These are phyloP conservation scores for Phrynocephalus vlangalii DNA, from an alignment of 2,797 vertebrate species.

Conservation along the genomic window DNA sequence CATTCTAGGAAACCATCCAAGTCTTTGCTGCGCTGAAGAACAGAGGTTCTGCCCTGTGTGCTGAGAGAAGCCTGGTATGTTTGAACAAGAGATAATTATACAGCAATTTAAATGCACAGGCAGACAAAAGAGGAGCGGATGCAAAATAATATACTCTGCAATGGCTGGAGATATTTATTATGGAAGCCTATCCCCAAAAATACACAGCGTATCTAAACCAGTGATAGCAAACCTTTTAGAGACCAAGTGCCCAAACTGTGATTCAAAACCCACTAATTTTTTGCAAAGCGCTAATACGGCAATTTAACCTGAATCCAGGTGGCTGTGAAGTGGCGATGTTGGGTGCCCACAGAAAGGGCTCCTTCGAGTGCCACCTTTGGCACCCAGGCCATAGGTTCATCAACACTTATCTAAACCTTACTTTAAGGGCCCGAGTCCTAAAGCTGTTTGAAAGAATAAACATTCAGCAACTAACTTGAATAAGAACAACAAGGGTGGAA, in stretches of 20 bases:
- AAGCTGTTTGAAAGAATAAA: not conserved
- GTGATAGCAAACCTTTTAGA: too few relatives aligned
- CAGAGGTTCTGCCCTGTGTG: conserved; percentile 70
- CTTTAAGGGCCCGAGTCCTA: not conserved
- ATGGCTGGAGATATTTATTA: not conserved
- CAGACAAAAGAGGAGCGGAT: not conserved
- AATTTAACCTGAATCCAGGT: too few relatives aligned
- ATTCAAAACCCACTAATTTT: too few relatives aligned
- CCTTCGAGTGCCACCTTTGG: too few relatives aligned
- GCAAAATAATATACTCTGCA: conserved; percentile 2
- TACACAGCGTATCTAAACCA: not conserved
- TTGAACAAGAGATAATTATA: conserved; percentile 72
- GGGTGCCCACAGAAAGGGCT: too few relatives aligned
- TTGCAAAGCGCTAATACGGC: too few relatives aligned
- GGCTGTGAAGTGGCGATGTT: too few relatives aligned
- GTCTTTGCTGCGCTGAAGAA: conserved; percentile 68
- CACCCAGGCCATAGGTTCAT: too few relatives aligned
- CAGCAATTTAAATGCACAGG: conserved; percentile 54
- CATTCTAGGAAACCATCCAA: conserved; percentile 72
- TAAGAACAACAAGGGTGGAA: not conserved
- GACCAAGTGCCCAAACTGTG: too few relatives aligned
- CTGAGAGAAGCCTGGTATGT: conserved; percentile 74
- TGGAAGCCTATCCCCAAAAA: not conserved
- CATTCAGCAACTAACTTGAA: not conserved
- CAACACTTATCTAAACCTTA: too few relatives aligned